A percentile compares a stretch with the other conserved stretches of the same genome.
phyloP scores from a whole-genome alignment of 2,797 vertebrate genomes.

The Chaetophractus vellerosus region DNA sequence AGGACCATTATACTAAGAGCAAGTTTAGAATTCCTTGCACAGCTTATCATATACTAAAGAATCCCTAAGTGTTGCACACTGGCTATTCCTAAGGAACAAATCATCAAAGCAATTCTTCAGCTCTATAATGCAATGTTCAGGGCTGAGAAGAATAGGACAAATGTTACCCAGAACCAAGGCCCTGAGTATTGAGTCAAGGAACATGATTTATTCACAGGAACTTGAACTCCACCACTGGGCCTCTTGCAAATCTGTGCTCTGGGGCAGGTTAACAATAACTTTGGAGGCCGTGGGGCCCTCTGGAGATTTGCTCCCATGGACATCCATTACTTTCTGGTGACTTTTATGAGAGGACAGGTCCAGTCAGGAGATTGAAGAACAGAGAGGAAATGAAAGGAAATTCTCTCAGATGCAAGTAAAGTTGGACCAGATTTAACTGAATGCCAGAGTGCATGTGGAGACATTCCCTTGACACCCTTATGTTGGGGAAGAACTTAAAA shows the following conservation, averaged over 20 bases:
- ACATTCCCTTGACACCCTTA: background rate
- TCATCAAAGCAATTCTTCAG: conserved; percentile 58
- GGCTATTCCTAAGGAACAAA: conserved; percentile 70
- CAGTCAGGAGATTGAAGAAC: conserved; percentile 74
- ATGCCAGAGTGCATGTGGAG: background rate
- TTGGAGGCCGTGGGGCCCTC: conserved; percentile 68
- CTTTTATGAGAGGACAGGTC: conserved; percentile 69
- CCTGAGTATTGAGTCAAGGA: conserved; percentile 46
- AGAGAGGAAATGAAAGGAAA: conserved; percentile 78
- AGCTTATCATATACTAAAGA: conserved; percentile 79
- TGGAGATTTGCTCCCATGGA: conserved; percentile 69
- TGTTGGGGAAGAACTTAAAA: conserved; percentile 58
- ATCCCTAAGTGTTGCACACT: conserved; percentile 25
- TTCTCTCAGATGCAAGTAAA: conserved; percentile 74
- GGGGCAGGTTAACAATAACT: conserved; percentile 84
- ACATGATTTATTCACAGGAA: conserved; percentile 67
- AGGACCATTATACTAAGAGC: conserved; percentile 86
- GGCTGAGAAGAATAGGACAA: conserved; percentile 72
- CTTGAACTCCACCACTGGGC: conserved; percentile 67
- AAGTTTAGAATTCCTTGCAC: conserved; percentile 86
- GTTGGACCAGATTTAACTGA: conserved; percentile 55
- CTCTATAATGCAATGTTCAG: background rate
- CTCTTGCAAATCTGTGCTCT: conserved; percentile 77
- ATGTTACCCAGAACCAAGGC: conserved; percentile 43
- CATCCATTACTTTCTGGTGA: conserved; percentile 84